A percentile compares a stretch with the other conserved stretches of the same genome.
Conservation (phyloP, 1,140 invertebrate species). For the Pissodes strobi region DNA sequence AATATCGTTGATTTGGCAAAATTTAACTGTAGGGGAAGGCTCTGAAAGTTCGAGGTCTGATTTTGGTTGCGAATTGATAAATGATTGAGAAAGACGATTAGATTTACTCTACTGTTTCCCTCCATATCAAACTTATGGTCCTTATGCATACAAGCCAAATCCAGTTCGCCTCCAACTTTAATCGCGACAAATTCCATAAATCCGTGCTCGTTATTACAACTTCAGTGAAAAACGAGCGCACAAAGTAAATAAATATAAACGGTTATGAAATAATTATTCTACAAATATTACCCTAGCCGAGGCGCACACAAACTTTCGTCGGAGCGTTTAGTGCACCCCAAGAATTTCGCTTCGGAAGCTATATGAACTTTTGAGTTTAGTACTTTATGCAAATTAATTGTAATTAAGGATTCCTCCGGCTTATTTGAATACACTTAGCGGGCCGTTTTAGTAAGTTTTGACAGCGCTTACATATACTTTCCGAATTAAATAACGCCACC, state of each 20-base stretch:
- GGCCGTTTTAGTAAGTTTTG: constrained; percentile 27
- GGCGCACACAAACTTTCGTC: constrained; percentile 9
- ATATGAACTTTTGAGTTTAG: constrained; percentile 28
- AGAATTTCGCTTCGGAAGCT: constrained; percentile 23
- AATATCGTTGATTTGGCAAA: no score
- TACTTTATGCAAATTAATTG: constrained; percentile 37
- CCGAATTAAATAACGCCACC: constrained; percentile 10
- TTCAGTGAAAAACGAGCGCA: no score
- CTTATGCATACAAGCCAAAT: no score
- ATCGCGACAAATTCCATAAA: no score
- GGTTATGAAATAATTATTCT: constrained; percentile 8
- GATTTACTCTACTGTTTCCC: no score
- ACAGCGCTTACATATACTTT: constrained; percentile 26
- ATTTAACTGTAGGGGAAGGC: no score
- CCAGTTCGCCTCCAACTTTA: no score
- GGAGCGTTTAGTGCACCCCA: constrained; percentile 22
- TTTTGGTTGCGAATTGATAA: no score
- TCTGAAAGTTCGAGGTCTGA: no score
- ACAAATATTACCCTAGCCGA: constrained; percentile 13
- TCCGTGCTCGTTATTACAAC: no score
- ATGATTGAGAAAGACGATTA: no score
- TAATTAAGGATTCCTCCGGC: constrained; percentile 29
- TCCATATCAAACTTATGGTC: no score
- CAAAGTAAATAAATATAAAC: constrained; percentile 4
- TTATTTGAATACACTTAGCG: constrained; percentile 34